These are phyloP conservation scores for Nymphalis c-album DNA, from an alignment of 2,888 invertebrate species.

Conservation along the genomic window DNA sequence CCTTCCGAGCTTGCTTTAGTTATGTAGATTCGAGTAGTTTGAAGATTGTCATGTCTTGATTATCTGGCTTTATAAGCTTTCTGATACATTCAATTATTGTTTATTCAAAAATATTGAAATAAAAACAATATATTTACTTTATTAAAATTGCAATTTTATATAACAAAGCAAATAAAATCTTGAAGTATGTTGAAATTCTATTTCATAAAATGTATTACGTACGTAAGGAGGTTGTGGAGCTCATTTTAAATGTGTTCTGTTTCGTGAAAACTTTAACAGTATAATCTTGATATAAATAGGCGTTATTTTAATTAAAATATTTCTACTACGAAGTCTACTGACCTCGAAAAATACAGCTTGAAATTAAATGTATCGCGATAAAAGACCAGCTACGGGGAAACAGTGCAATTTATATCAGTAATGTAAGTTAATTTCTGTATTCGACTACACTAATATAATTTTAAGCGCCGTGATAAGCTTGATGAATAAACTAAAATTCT, in stretches of 20 bases:
- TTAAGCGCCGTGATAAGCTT: slow-evolving; percentile 3
- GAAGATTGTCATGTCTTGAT: slow-evolving; percentile 8
- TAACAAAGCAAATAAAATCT: too few relatives aligned
- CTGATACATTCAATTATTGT: too few relatives aligned
- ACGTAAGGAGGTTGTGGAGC: neutral
- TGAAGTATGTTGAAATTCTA: too few relatives aligned
- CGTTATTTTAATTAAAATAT: slow-evolving; percentile 15
- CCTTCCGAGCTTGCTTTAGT: neutral
- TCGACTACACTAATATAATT: slow-evolving; percentile 17
- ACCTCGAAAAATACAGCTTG: slow-evolving; percentile 29
- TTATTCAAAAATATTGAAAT: too few relatives aligned
- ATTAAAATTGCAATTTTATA: too few relatives aligned
- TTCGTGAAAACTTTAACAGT: slow-evolving; percentile 1
- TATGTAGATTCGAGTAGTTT: slow-evolving; percentile 8
- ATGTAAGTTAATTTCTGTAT: slow-evolving; percentile 35
- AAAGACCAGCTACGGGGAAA: slow-evolving; percentile 31
- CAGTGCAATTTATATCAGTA: slow-evolving; percentile 38
- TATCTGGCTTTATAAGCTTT: neutral
- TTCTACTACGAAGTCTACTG: slow-evolving; percentile 14
- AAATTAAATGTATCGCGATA: slow-evolving; percentile 36
- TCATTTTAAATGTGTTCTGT: neutral
- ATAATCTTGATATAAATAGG: slow-evolving; percentile 8
- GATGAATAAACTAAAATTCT: neutral
- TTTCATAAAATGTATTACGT: too few relatives aligned
- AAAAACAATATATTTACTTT: too few relatives aligned